Evolutionary conservation across 2,888 invertebrate genomes (phyloP), one percentile per base, ranked within the genome.

Genomic region (Oasisia sp.): DNA sequence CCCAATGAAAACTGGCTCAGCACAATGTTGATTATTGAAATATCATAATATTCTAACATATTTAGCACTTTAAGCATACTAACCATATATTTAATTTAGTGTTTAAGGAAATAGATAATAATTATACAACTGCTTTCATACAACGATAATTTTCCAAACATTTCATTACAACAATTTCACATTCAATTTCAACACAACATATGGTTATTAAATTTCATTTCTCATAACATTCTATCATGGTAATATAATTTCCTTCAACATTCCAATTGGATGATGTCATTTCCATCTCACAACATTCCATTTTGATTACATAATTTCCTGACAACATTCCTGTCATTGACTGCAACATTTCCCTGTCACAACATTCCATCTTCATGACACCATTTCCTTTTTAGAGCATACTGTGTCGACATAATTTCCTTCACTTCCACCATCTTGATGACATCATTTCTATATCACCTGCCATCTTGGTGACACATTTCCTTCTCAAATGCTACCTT

Each of bases 281-380:
- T 74, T 74, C 74, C n/a, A 27, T 74, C 74, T 74, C 74, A 74
- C 74, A 74, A n/a, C 74, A 74, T 74, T 74, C 74, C 74, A 74
- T 74, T 5, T 74, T 74, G n/a, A 3, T 74, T 19, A 74, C 74
- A 74, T 74, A 19, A 74, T 19, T 74, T 74, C 27, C 1, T 74
- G 19, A 74, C 74, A 74, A 74, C 74, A 74, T 74, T 74, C 74
- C 74, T 19, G 56, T 14, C 5, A 14, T 74, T 74, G 74, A 19
- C 19, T 27, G 27, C 74, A 74, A 27, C n/a, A 74, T 74, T 74
- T 74, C 74, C 74, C 27, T 74, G 74, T 74, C 74, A 74, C 74
- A 74, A 74, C 74, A 74, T 74, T 74, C 74, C 74, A 74, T 74
- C 74, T 74, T 74, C 27, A 74, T 19, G 74, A 74, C 74, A 74